These are phyloP conservation scores for Elgaria multicarinata DNA, from an alignment of 2,113 vertebrate genomes.

Conservation along the genomic window DNA sequence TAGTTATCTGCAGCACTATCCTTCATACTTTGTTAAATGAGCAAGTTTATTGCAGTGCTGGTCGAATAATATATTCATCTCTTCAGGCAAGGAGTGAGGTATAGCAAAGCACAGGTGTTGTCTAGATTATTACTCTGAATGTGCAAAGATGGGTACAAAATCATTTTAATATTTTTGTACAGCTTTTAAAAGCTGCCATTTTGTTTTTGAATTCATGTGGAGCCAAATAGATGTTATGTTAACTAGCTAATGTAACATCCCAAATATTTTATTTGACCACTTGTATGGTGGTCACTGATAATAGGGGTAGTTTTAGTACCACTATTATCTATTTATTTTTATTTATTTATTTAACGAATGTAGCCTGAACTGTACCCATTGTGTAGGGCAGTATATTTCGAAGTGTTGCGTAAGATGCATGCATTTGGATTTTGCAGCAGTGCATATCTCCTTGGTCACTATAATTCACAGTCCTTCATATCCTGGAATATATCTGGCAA, in stretches of 20 bases:
- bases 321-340: not conserved
- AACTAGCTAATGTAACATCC: not conserved
- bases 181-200: not conserved
- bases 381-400: not conserved
- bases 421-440: not conserved
- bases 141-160: not conserved
- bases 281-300: not conserved
- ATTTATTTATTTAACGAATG: not conserved
- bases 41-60: not conserved
- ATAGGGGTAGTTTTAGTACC: not conserved
- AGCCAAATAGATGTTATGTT: not conserved
- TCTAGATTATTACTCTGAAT: not conserved
- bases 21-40: accelerated
- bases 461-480: not conserved
- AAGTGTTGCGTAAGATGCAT: not conserved
- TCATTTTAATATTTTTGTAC: not conserved
- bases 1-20: constrained; percentile 20
- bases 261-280: not conserved
- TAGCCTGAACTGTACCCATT: not conserved
- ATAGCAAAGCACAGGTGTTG: not conserved
- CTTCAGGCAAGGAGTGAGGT: not conserved
- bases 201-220: not conserved
- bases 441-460: not conserved
- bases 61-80: not conserved
- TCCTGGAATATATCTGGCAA: not conserved